Evolutionary conservation across 2,797 vertebrate species (phyloP), one percentile per base, ranked within the genome.

Genomic region (Sphenodon punctatus): DNA sequence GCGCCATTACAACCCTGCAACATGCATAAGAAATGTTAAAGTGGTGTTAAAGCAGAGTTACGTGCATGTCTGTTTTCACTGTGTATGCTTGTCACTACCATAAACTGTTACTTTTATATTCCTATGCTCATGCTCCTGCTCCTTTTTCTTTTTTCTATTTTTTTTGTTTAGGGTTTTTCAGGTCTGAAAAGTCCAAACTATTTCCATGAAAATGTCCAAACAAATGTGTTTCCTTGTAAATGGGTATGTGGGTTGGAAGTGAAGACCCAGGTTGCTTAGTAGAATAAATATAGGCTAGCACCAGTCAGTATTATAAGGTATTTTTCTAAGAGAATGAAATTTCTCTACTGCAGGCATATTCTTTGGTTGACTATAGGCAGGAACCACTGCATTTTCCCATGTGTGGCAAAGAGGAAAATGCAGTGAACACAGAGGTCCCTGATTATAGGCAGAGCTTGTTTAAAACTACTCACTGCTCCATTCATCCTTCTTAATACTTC

Each of bases 401-500:
- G n/a, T n/a, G n/a, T n/a, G n/a, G n/a, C n/a, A n/a, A n/a, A n/a
- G n/a, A n/a, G n/a, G n/a, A n/a, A n/a, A n/a, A n/a, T n/a, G n/a
- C n/a, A n/a, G n/a, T n/a, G n/a, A n/a, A n/a, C n/a, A n/a, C n/a
- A n/a, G n/a, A n/a, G n/a, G n/a, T n/a, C n/a, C n/a, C n/a, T n/a
- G n/a, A n/a, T n/a, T n/a, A n/a, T n/a, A n/a, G n/a, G 48, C 56
- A 20, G 12, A 67, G 48, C 8, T 82, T 92, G 76, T 90, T 93
- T 80, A 64, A 88, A 89, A 86, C 66, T 69, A 56, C 75, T 91
- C 82, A 93, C 87, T 94, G 39, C 43, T 82, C 78, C 79, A 90
- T 95, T 95, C 84, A 95, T 93, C 84, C 84, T 87, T 88, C 90
- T 94, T 92, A 93, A 88, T 83, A 78, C 60, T 55, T 78, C 84